phyloP scores from a whole-genome alignment of 2,888 invertebrate genomes.

The Drepana falcataria region DNA sequence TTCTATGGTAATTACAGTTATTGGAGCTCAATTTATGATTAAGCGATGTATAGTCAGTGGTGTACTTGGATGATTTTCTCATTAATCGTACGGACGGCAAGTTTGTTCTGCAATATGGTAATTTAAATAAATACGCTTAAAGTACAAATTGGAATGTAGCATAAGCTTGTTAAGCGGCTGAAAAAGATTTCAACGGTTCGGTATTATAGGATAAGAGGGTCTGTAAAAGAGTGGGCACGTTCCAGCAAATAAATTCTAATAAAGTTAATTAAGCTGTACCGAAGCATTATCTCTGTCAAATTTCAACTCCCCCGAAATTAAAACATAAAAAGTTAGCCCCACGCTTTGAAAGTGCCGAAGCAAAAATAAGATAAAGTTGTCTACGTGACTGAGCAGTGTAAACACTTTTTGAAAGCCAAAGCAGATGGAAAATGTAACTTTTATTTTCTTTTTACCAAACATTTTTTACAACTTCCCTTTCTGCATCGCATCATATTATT shows the following conservation, averaged over 20 bases:
- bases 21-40: too few species aligned
- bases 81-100: not conserved
- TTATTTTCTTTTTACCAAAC: not conserved
- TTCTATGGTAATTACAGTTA: too few species aligned
- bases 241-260: constrained; percentile 69
- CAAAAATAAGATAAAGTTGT: constrained; percentile 47
- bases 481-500: not conserved
- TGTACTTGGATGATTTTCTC: too few species aligned
- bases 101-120: not conserved
- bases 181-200: constrained; percentile 28
- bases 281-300: constrained; percentile 66
- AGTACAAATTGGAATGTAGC: not conserved
- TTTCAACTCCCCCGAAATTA: constrained; percentile 54
- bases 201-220: constrained; percentile 15
- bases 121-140: not conserved
- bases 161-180: constrained; percentile 13
- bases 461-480: not conserved
- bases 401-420: constrained; percentile 14
- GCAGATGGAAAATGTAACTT: constrained; percentile 9
- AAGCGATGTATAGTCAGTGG: too few species aligned
- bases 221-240: constrained; percentile 41
- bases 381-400: constrained; percentile 51
- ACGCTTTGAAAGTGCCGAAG: constrained; percentile 39
- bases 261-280: constrained; percentile 71
- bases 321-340: constrained; percentile 48